phyloP scores from a whole-genome alignment of 2,113 vertebrate species.

The Hemiscyllium ocellatum region DNA sequence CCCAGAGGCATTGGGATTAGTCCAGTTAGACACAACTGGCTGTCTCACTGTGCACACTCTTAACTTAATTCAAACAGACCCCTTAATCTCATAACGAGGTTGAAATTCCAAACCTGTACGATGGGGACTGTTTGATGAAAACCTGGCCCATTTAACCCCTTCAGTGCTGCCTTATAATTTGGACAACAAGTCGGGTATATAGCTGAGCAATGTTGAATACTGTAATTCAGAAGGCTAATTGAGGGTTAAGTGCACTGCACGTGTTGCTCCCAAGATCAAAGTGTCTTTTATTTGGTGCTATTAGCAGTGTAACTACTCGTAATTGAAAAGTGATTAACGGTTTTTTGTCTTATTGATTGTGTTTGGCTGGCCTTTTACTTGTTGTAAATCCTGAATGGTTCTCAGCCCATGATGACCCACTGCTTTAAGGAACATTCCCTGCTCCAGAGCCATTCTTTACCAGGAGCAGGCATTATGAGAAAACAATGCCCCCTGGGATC shows the following conservation, averaged over 20 bases:
- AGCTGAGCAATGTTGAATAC: not conserved
- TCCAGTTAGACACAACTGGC: not conserved
- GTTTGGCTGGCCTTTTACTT: too few species aligned
- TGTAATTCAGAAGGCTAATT: not conserved
- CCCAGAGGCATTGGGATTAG: not conserved
- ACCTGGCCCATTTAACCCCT: not conserved
- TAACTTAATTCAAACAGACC: not conserved
- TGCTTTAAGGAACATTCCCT: not conserved
- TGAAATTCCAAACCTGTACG: not conserved
- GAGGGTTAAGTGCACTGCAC: not conserved
- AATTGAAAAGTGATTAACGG: slow-evolving; percentile 30
- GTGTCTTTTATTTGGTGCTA: not conserved
- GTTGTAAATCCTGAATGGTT: not conserved
- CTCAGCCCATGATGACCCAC: not conserved
- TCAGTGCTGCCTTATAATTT: not conserved
- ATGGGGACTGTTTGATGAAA: not conserved
- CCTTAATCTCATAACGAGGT: not conserved
- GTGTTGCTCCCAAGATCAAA: slow-evolving; percentile 1
- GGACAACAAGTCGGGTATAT: not conserved
- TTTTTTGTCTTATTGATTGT: not conserved
- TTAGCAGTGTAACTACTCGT: slow-evolving; percentile 5
- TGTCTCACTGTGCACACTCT: not conserved
- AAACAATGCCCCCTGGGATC: not conserved
- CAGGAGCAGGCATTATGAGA: too few species aligned
- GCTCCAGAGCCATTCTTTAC: not conserved